Base-by-base conservation (phyloP, 2,888 invertebrate species). In the Dusona sp. region DNA sequence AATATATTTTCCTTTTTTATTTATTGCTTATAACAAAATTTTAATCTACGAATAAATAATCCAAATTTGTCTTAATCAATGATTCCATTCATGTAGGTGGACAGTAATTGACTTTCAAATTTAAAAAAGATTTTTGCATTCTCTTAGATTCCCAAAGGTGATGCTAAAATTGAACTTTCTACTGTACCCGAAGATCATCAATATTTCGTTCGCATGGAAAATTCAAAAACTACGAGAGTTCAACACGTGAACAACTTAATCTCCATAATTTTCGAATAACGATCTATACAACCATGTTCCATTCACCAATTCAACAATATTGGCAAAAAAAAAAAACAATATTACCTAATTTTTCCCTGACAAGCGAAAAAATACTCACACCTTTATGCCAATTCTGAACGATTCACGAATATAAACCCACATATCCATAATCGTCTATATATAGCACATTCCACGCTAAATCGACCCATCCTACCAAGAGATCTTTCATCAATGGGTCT, bases 371-470 rank as follows among this genome's bases (percentile, higher is more conserved):
- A 79, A 79, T 75, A 73, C 54, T 54, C 45, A 42, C 72, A 65
- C 22, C 73, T 72, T 74, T 13, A n/a, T 70, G n/a, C 64, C 68
- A 79, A 85, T 79, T 75, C 82, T 68, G 79, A 85, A 82, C 64
- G 70, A 79, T 79, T 79, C 29, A 42, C 16, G 51, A 29, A 75
- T 70, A 85, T 29, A 57, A 33, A 82, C 25, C 78, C 51, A 29
- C 61, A 29, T 61, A 61, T n/a, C 7, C 61, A 29, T 25, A 78
- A 61, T 19, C 16, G 11, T 25, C 11, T 61, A 36, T 36, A 16
- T 45, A 16, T 68, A n/a, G n/a, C n/a, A n/a, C n/a, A n/a, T n/a
- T n/a, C n/a, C n/a, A n/a, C n/a, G n/a, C n/a, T n/a, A n/a, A n/a
- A n/a, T n/a, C n/a, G n/a, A n/a, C n/a, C n/a, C n/a, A n/a, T n/a